Conservation (phyloP, 2,888 invertebrate genomes). For the Nomada hirtipes region DNA sequence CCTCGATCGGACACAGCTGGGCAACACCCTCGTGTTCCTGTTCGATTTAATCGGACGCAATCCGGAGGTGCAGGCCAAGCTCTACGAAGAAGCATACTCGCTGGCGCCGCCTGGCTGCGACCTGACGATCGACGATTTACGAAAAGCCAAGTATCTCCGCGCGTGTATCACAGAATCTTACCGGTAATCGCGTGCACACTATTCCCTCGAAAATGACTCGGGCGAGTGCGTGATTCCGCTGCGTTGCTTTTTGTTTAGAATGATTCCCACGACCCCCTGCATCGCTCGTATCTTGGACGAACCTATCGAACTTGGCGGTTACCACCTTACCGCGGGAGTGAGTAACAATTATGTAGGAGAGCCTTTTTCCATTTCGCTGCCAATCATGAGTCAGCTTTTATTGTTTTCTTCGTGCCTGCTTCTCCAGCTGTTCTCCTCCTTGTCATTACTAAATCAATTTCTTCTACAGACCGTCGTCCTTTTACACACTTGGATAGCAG, state of each 20-base stretch:
- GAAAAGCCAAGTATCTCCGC: conserved; percentile 90
- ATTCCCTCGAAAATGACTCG: background rate
- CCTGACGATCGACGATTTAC: conserved; percentile 86
- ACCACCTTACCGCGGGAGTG: conserved; percentile 90
- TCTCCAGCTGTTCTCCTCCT: too few relatives aligned
- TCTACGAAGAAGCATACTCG: conserved; percentile 88
- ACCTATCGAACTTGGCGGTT: conserved; percentile 89
- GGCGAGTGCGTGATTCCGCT: background rate
- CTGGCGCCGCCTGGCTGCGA: conserved; percentile 86
- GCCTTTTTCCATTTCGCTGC: background rate
- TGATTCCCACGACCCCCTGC: conserved; percentile 92
- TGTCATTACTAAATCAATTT: background rate
- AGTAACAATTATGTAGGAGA: conserved; percentile 74
- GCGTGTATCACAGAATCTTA: conserved; percentile 93
- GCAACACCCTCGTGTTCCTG: conserved; percentile 92
- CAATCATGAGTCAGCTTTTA: too few relatives aligned
- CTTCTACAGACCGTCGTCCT: conserved; percentile 89
- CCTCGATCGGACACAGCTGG: conserved; percentile 85
- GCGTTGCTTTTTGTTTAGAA: conserved; percentile 74
- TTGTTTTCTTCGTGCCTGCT: background rate
- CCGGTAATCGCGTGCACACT: conserved; percentile 80
- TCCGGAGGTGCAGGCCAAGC: conserved; percentile 88
- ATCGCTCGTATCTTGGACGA: conserved; percentile 91
- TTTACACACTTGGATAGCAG: conserved; percentile 93
- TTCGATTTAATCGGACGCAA: conserved; percentile 90